Evolutionary conservation across 2,113 vertebrate species (phyloP), one percentile per base, ranked within the genome.

Genomic region (Syngnathoides biaculeatus): DNA sequence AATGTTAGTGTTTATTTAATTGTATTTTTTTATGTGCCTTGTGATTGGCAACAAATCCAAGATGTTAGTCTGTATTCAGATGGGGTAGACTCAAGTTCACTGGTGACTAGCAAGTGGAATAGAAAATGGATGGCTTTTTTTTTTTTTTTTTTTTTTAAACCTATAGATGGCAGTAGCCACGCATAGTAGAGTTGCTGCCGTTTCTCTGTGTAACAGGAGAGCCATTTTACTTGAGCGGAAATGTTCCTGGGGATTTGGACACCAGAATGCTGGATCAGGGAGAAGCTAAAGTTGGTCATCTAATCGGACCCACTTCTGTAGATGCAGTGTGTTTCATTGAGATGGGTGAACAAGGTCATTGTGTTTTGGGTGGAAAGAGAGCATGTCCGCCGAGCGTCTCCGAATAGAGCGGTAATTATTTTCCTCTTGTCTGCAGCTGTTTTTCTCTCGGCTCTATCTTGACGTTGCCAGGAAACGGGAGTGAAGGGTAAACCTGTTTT

Each of bases 381-480:
- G 74, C 74, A 14, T 48, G 74, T 75, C 68, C 72, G 69, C 60
- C 0, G 13, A 26, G 74, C 82, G 89, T 89, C 90, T 92, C 91
- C 85, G 89, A 92, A 90, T 88, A 86, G 90, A 90, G 89, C 80
- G 83, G 84, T 92, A 86, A 92, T 92, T 92, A 92, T 92, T 93
- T 93, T 90, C 90, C 89, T 92, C 89, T 77, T 70, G 90, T 89
- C 92, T 92, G 90, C 93, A 93, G 93, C 93, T 93, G 87, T 92
- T 91, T 83, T 84, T 85, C 73, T 74, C 71, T 91, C 85, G 24
- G 86, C 88, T 30, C 80, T 47, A 60, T 79, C 73, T 83, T 63
- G 83, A 62, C 39, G 79, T 86, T 87, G 91, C 92, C 93, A 92
- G 92, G 91, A 90, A 90, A 92, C 86, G 80, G 85, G 91, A 91